A percentile compares a stretch with the other conserved stretches of the same genome.
These are phyloP conservation scores for Miltochrista miniata DNA, from an alignment of 2,888 invertebrate species.

Conservation along the genomic window DNA sequence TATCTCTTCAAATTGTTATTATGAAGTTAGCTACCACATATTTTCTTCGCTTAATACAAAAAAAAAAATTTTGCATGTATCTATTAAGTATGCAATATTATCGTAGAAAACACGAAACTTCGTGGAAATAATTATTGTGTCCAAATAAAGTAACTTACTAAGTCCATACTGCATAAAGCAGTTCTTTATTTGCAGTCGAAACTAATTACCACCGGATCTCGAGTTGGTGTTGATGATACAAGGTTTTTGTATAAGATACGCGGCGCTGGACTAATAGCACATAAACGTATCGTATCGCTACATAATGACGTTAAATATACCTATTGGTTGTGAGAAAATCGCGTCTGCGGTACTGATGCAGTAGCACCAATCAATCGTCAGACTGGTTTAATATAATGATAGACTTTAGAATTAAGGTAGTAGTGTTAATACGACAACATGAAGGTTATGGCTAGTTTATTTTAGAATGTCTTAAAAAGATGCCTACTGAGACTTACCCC, in stretches of 20 bases:
- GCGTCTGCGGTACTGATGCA: slow-evolving; percentile 17
- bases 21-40: no score
- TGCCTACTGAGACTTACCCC: no score
- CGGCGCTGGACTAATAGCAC: slow-evolving; percentile 61
- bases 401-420: slow-evolving; percentile 31
- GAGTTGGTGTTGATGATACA: slow-evolving; percentile 70
- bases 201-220: slow-evolving; percentile 63
- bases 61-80: no score
- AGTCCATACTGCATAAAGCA: slow-evolving; percentile 39
- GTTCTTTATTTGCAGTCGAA: slow-evolving; percentile 50
- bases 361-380: slow-evolving; percentile 13
- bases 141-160: neutral
- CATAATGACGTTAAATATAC: slow-evolving; percentile 64
- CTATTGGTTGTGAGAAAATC: slow-evolving; percentile 50
- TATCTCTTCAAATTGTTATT: no score
- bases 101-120: neutral
- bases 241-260: slow-evolving; percentile 65
- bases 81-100: no score
- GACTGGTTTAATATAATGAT: slow-evolving; percentile 54
- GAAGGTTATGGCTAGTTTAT: neutral
- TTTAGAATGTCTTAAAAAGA: no score
- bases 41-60: no score
- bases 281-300: slow-evolving; percentile 57
- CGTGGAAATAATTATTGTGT: neutral
- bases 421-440: slow-evolving; percentile 42